Conservation (phyloP, 2,888 invertebrate genomes). For the Beris chalybata region DNA sequence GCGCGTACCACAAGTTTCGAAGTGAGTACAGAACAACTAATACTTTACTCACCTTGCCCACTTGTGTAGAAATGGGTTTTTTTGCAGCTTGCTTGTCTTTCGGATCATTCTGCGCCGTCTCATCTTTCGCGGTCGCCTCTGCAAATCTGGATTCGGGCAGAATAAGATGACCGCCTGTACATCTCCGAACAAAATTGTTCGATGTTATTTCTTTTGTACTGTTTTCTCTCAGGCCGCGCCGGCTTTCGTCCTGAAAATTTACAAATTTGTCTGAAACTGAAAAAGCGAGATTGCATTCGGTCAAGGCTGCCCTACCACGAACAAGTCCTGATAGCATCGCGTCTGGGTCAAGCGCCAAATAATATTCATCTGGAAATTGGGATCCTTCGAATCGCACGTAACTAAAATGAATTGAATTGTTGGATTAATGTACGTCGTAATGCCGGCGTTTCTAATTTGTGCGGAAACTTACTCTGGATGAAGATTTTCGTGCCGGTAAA, state of each 20-base stretch:
- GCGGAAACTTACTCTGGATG: constrained; percentile 63
- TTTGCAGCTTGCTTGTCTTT: background rate
- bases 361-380: constrained; percentile 55
- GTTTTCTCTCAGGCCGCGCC: constrained; percentile 34
- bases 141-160: constrained; percentile 39
- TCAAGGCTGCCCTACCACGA: background rate
- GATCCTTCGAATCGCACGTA: constrained; percentile 55
- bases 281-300: background rate
- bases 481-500: constrained; percentile 72
- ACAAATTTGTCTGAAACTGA: constrained; percentile 1
- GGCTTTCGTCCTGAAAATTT: constrained; percentile 34
- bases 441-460: background rate
- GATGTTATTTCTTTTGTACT: constrained; percentile 41
- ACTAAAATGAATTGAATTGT: constrained; percentile 46
- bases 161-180: constrained; percentile 41
- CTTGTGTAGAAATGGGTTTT: constrained; percentile 28
- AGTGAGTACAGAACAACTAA: background rate
- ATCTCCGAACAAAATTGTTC: constrained; percentile 31
- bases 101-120: background rate
- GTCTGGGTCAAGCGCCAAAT: constrained; percentile 57
- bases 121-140: constrained; percentile 3
- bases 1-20: background rate
- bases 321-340: constrained; percentile 40
- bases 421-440: constrained; percentile 32
- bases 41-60: constrained; percentile 15